Evolutionary conservation across 2,888 invertebrate genomes (phyloP), one percentile per base, ranked within the genome.

Genomic region (Timema cristinae): DNA sequence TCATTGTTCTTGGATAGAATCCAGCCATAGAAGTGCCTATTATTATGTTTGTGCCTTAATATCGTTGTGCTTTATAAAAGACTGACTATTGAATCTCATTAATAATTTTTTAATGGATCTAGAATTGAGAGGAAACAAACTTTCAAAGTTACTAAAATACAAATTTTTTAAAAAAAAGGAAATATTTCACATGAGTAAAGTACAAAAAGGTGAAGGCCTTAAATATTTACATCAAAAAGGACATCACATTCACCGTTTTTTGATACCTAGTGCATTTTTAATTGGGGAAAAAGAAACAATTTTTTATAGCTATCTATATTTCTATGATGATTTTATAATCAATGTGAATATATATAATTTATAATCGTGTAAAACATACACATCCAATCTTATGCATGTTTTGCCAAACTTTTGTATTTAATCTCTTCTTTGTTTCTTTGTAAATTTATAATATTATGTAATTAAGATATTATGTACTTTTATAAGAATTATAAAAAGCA

Each of bases 371-470:
- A 13, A 71, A 11, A n/a, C 7, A 59, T 56, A 50, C 50, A 50
- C 49, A 50, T 54, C 61, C 71, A 70, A 71, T 68, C 47, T 68
- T 66, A 69, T 73, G 73, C 73, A 71, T 50, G 68, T 67, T 50
- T 72, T 68, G 16, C 13, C 49, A 72, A 69, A 69, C 59, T 52
- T 47, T 68, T 69, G 61, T 72, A 49, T 66, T 56, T 66, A 61
- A 67, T 66, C 50, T 72, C 56, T 13, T 13, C 16, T 67, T 70
- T 71, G 48, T 71, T 70, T 67, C 68, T 72, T 66, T 72, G 50
- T 69, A 56, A 71, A 61, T 73, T 68, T 51, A 72, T 68, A 51
- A 66, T 68, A 67, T 63, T 10, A 68, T 72, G 56, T 69, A 59
- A 59, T 59, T 54, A 69, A 69, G 59, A 59, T 50, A 69, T 63